phyloP scores from a whole-genome alignment of 2,888 invertebrate genomes.

The Spicauda simplicius region DNA sequence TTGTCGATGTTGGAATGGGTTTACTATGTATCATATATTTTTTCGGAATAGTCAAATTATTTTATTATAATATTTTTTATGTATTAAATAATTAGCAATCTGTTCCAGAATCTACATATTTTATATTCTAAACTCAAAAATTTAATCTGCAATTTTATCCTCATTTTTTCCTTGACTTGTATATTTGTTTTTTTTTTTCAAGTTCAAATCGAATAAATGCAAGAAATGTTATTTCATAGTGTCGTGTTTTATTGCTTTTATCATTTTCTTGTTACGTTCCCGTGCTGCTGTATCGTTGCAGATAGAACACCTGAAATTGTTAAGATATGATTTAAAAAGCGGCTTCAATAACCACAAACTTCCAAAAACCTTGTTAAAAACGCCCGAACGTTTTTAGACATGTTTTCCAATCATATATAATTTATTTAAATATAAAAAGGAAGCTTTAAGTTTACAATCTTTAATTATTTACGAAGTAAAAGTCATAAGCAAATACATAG shows the following conservation, averaged over 20 bases:
- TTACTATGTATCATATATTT: background rate
- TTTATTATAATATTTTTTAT: background rate
- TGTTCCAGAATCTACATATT: too few species aligned
- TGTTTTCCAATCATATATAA: too few species aligned
- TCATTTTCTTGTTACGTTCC: conserved; percentile 39
- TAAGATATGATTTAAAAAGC: background rate
- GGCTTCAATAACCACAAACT: too few species aligned
- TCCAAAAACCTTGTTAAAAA: too few species aligned
- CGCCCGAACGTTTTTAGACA: too few species aligned
- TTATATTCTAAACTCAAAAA: background rate
- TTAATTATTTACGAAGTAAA: too few species aligned
- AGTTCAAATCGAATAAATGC: background rate
- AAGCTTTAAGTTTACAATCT: too few species aligned
- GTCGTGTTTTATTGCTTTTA: conserved; percentile 32
- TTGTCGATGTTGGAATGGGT: background rate
- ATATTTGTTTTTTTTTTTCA: background rate
- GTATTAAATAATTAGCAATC: too few species aligned
- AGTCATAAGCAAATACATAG: too few species aligned
- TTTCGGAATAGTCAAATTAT: background rate
- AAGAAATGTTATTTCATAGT: background rate
- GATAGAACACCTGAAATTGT: background rate
- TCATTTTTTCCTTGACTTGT: background rate
- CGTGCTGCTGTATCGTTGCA: conserved; percentile 39
- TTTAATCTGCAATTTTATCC: background rate
- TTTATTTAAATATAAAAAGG: too few species aligned